Conservation (phyloP, 53 echinoderm and acorn worm genomes). For the Echinometra lucunter region DNA sequence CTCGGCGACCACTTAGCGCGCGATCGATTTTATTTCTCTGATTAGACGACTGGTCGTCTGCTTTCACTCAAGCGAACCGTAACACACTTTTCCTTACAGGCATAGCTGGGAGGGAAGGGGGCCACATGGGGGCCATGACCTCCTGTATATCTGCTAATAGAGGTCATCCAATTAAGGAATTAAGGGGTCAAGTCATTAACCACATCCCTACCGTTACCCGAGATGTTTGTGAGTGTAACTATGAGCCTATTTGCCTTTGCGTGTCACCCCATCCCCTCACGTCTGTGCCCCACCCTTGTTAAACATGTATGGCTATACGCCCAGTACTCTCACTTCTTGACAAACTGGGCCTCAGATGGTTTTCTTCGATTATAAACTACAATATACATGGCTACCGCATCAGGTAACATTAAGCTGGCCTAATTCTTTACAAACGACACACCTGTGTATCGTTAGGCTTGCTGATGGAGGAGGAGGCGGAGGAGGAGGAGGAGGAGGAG, state of each 20-base stretch:
- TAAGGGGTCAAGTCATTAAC: too few species aligned
- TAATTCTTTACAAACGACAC: not conserved
- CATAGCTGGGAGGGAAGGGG: not conserved
- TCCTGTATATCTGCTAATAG: too few species aligned
- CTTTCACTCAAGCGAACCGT: not conserved
- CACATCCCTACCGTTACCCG: too few species aligned
- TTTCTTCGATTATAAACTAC: not conserved
- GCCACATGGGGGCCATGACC: not conserved
- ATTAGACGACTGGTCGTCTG: not conserved
- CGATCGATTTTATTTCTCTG: not conserved
- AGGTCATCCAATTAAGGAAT: too few species aligned
- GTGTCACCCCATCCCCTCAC: too few species aligned
- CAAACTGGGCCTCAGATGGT: not conserved
- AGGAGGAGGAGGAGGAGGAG: not conserved
- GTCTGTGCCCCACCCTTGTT: too few species aligned
- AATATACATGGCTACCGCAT: not conserved
- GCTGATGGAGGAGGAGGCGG: not conserved
- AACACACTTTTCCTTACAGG: not conserved
- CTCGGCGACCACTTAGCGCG: conserved; percentile 17
- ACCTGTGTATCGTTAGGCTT: not conserved
- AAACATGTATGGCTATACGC: too few species aligned
- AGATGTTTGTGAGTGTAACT: too few species aligned
- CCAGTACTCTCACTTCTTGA: not conserved
- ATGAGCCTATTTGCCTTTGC: too few species aligned
- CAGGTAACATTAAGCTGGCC: not conserved